phyloP scores from a whole-genome alignment of 2,797 vertebrate species.

The Scarus forsteni region DNA sequence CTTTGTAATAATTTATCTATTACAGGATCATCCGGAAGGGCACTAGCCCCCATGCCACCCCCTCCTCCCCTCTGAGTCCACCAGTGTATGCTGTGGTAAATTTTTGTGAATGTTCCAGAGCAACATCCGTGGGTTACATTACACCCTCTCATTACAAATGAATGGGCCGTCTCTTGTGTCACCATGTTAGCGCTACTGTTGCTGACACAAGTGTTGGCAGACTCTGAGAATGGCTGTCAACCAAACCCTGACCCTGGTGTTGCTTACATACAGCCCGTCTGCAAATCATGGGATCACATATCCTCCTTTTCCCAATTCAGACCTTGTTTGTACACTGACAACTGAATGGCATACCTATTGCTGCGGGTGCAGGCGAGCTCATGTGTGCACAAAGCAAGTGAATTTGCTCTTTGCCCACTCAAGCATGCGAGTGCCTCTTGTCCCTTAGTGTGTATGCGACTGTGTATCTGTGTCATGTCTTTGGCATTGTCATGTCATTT shows the following conservation, averaged over 20 bases:
- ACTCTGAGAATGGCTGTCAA: slow-evolving; percentile 54
- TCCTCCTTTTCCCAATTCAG: slow-evolving; percentile 21
- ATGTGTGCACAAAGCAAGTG: background rate
- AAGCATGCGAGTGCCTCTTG: slow-evolving; percentile 36
- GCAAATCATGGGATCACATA: slow-evolving; percentile 54
- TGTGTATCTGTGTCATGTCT: slow-evolving; percentile 44
- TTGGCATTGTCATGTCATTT: slow-evolving; percentile 67
- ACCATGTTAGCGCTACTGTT: slow-evolving; percentile 38
- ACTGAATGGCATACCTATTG: slow-evolving; percentile 15
- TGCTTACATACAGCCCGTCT: slow-evolving; percentile 66
- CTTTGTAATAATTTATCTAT: too few species aligned
- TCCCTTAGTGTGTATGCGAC: background rate
- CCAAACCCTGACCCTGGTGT: slow-evolving; percentile 57
- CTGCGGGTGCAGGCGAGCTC: background rate
- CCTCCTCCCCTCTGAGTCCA: too few species aligned
- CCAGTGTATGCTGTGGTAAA: slow-evolving; percentile 15
- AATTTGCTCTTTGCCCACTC: slow-evolving; percentile 15
- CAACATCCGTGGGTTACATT: slow-evolving; percentile 53
- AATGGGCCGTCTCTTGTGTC: slow-evolving; percentile 67
- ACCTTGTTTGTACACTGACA: slow-evolving; percentile 31
- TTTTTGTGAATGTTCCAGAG: slow-evolving; percentile 31
- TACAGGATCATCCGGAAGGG: too few species aligned
- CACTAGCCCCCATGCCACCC: too few species aligned
- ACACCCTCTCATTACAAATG: slow-evolving; percentile 69
- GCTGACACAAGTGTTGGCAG: slow-evolving; percentile 52